These are phyloP conservation scores for Acropternis orthonyx DNA, from an alignment of 2,797 vertebrate species.

Conservation along the genomic window DNA sequence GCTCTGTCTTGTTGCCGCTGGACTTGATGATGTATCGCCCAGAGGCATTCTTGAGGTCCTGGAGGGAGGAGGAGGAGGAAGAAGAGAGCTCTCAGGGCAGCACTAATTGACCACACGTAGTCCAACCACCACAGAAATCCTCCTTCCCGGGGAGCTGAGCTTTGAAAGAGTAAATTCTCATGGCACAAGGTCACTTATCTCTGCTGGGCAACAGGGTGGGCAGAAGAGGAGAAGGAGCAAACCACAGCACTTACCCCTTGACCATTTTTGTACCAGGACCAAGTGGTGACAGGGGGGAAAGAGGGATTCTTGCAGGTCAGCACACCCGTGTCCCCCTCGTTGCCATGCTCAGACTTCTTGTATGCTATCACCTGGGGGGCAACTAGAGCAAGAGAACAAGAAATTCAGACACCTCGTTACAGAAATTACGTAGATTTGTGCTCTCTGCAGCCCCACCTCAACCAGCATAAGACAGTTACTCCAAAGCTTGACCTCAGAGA, in stretches of 20 bases:
- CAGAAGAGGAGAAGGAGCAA: neutral
- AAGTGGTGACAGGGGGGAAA: slow-evolving; percentile 68
- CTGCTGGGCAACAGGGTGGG: neutral
- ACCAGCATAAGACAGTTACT: neutral
- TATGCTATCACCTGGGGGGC: slow-evolving; percentile 76
- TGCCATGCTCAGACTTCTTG: slow-evolving; percentile 88
- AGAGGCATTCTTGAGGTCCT: slow-evolving; percentile 81
- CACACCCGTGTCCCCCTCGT: slow-evolving; percentile 81
- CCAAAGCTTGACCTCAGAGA: neutral
- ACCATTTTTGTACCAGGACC: slow-evolving; percentile 69
- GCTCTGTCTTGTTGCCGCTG: slow-evolving; percentile 73
- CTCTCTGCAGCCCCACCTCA: neutral
- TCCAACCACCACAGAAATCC: neutral
- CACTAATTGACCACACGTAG: accelerated
- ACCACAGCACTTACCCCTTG: neutral
- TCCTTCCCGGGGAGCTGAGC: neutral
- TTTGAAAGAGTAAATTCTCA: no score
- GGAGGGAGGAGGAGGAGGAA: neutral
- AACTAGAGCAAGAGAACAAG: slow-evolving; percentile 66
- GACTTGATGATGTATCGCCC: slow-evolving; percentile 79
- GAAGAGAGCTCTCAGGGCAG: neutral
- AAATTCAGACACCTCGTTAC: accelerated
- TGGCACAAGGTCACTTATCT: neutral
- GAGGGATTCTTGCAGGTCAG: slow-evolving; percentile 83
- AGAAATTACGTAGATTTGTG: accelerated